These are phyloP conservation scores for Decapterus maruadsi DNA, from an alignment of 2,797 vertebrate species.

Conservation along the genomic window DNA sequence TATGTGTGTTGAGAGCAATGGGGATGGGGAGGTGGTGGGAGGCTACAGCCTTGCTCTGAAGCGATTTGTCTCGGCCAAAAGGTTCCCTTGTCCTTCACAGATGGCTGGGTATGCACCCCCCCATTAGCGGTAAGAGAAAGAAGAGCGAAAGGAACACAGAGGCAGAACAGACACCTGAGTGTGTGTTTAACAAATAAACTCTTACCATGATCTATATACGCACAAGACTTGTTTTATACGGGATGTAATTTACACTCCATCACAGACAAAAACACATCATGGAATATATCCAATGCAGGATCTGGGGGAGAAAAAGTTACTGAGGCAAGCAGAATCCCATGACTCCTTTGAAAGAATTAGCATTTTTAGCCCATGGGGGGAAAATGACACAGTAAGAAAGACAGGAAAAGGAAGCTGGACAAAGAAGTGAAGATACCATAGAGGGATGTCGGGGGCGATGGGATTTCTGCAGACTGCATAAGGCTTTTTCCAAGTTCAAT, in stretches of 20 bases:
- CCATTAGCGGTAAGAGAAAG: slow-evolving; percentile 70
- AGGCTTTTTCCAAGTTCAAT: slow-evolving; percentile 68
- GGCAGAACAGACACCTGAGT: slow-evolving; percentile 76
- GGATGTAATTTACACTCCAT: slow-evolving; percentile 69
- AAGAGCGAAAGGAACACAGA: slow-evolving; percentile 55
- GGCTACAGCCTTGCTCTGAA: slow-evolving; percentile 73
- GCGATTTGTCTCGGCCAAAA: slow-evolving; percentile 86
- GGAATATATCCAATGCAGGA: slow-evolving; percentile 68
- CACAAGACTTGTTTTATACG: slow-evolving; percentile 53
- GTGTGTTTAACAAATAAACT: slow-evolving; percentile 64
- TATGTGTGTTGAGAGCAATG: slow-evolving; percentile 27
- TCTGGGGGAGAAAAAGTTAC: slow-evolving; percentile 71
- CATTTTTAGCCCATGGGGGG: slow-evolving; percentile 73
- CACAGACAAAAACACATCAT: slow-evolving; percentile 62
- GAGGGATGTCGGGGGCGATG: slow-evolving; percentile 41
- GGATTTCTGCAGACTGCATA: slow-evolving; percentile 61
- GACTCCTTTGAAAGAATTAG: slow-evolving; percentile 79
- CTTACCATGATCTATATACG: slow-evolving; percentile 49
- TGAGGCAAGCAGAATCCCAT: slow-evolving; percentile 81
- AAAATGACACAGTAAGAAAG: slow-evolving; percentile 48
- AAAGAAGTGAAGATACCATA: slow-evolving; percentile 40
- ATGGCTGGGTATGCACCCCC: slow-evolving; percentile 76
- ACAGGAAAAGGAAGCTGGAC: slow-evolving; percentile 50
- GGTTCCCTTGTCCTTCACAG: slow-evolving; percentile 86
- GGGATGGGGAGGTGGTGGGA: slow-evolving; percentile 60